These are phyloP conservation scores for Leucoma salicis DNA, from an alignment of 2,888 invertebrate species.

Conservation along the genomic window DNA sequence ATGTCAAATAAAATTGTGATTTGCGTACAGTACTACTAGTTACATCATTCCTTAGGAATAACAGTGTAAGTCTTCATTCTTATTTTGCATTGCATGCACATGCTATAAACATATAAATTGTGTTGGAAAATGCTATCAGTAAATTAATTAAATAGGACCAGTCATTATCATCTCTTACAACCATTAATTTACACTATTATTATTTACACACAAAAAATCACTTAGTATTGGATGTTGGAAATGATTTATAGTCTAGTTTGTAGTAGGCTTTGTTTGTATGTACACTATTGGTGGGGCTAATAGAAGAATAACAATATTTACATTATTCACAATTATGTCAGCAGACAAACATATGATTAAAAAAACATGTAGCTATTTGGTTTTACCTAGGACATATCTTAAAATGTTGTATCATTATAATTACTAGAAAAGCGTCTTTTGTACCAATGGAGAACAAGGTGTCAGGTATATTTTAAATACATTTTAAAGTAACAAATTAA, in stretches of 20 bases:
- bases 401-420: too few relatives aligned
- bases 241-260: conserved; percentile 40
- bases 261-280: conserved; percentile 38
- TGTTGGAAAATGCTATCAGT: conserved; percentile 21
- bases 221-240: background rate
- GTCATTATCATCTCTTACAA: conserved; percentile 1
- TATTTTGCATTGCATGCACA: conserved; percentile 30
- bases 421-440: too few relatives aligned
- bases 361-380: background rate
- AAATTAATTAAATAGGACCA: conserved; percentile 14
- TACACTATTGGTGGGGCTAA: conserved; percentile 64
- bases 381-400: conserved; percentile 1
- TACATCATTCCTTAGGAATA: conserved; percentile 2
- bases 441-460: too few relatives aligned
- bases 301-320: conserved; percentile 47
- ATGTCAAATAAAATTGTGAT: conserved; percentile 4
- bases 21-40: conserved; percentile 3
- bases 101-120: conserved; percentile 13
- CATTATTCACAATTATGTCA: conserved; percentile 5
- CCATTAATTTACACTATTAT: conserved; percentile 28
- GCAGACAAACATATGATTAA: background rate
- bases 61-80: conserved; percentile 30
- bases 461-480: conserved; percentile 61
- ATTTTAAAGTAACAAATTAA: conserved; percentile 53
- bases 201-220: conserved; percentile 23